Conservation (phyloP, 2,113 vertebrate species). For the Myotis davidii region DNA sequence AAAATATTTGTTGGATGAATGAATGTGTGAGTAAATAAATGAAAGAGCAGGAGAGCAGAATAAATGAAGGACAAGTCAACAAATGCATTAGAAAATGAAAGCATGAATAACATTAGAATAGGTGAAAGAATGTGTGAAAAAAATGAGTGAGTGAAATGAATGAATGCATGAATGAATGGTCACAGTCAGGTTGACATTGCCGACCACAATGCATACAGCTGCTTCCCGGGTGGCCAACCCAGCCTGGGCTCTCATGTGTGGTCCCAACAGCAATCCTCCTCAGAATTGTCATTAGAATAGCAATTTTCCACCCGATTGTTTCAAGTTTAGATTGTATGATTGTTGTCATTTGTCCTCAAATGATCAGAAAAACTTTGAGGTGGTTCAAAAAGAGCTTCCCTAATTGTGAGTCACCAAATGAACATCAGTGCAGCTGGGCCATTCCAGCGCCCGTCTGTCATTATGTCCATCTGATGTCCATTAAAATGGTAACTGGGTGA, state of each 20-base stretch:
- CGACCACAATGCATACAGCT: not conserved
- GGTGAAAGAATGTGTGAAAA: not conserved
- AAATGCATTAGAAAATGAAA: not conserved
- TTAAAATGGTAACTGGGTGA: constrained; percentile 71
- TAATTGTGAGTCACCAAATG: constrained; percentile 2
- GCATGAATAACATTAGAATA: not conserved
- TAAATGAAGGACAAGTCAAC: not conserved
- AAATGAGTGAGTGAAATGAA: not conserved
- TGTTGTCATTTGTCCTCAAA: constrained; percentile 63
- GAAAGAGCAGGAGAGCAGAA: not conserved
- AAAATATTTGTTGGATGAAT: not conserved
- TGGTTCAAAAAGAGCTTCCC: constrained; percentile 37
- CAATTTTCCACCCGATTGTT: constrained; percentile 67
- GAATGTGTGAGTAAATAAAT: not conserved
- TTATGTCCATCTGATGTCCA: constrained; percentile 72
- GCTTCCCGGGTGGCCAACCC: not conserved
- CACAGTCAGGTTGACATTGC: not conserved
- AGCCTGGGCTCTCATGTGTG: not conserved
- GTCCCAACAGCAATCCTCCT: not conserved
- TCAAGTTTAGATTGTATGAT: constrained; percentile 36
- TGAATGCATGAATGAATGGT: not conserved
- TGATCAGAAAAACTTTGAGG: constrained; percentile 60
- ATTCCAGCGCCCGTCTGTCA: constrained; percentile 50
- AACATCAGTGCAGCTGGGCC: constrained; percentile 21
- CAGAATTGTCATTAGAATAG: constrained; percentile 10